Conservation (phyloP, 2,797 vertebrate genomes). For the Labeo calbasu region DNA sequence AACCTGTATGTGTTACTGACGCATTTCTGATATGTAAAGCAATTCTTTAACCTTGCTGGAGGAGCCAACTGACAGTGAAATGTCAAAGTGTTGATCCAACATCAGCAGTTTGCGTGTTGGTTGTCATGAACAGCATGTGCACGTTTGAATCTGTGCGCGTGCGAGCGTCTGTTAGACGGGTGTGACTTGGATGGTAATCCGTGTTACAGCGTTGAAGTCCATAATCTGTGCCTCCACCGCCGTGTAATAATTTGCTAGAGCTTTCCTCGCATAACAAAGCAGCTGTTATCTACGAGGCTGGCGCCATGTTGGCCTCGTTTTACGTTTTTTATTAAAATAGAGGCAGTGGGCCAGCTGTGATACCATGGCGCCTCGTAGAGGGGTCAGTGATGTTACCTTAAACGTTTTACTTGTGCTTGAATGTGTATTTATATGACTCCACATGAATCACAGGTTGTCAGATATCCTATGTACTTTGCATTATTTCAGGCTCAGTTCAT, state of each 20-base stretch:
- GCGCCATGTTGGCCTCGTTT: constrained; percentile 67
- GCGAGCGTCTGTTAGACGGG: background rate
- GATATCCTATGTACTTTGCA: background rate
- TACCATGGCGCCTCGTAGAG: background rate
- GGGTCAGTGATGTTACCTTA: constrained; percentile 10
- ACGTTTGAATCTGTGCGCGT: background rate
- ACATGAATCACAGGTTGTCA: background rate
- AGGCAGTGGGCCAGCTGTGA: constrained; percentile 14
- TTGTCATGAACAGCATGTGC: constrained; percentile 5
- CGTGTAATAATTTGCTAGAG: constrained; percentile 41
- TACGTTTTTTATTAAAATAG: constrained; percentile 43
- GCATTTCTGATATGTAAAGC: background rate
- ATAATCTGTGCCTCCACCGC: constrained; percentile 51
- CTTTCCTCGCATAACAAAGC: constrained; percentile 59
- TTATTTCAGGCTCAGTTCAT: background rate
- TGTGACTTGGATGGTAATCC: constrained; percentile 51
- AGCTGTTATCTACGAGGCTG: constrained; percentile 59
- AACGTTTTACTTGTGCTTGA: background rate
- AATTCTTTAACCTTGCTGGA: background rate
- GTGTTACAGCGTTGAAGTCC: constrained; percentile 36
- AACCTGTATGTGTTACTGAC: background rate
- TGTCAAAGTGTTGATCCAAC: constrained; percentile 10
- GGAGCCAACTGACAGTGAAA: background rate
- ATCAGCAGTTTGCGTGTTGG: constrained; percentile 22
- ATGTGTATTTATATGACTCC: constrained; percentile 2